A percentile compares a stretch with the other conserved stretches of the same genome.
Evolutionary conservation across 2,797 vertebrate genomes (phyloP).

Genomic region (Danio tinwini): DNA sequence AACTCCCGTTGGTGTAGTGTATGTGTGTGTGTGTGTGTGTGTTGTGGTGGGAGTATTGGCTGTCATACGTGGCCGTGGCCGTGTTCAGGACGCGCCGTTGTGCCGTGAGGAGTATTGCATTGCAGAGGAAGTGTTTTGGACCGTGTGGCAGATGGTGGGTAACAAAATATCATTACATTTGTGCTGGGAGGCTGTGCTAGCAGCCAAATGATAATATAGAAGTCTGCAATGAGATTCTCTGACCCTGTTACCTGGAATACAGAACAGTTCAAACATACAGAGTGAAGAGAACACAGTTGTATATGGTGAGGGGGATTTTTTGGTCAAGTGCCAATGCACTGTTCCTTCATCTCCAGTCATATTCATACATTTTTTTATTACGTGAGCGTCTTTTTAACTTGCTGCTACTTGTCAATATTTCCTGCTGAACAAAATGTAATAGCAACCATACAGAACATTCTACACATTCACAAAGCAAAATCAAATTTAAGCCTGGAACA

Average conservation of each 20-base stretch:
- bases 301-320: conserved; percentile 40
- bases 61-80: conserved; percentile 1
- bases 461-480: neutral
- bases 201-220: conserved; percentile 70
- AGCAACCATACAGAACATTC: neutral
- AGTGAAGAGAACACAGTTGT: conserved; percentile 30
- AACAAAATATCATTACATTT: conserved; percentile 73
- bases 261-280: conserved; percentile 46
- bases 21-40: neutral
- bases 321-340: conserved; percentile 25
- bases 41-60: conserved; percentile 19
- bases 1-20: conserved; percentile 52
- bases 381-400: neutral
- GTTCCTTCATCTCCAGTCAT: conserved; percentile 11
- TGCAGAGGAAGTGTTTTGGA: conserved; percentile 70
- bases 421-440: neutral
- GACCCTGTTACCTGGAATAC: conserved; percentile 60
- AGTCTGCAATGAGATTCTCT: conserved; percentile 62
- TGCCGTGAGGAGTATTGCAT: conserved; percentile 64
- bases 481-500: neutral
- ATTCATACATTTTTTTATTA: conserved; percentile 1
- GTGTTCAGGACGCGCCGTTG: conserved; percentile 14
- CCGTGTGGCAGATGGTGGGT: conserved; percentile 69
- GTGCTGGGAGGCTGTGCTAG: conserved; percentile 62
- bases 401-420: neutral